Percentiles rank a stretch among this genome's conserved stretches.
Evolutionary conservation across 2,797 vertebrate genomes (phyloP).

Genomic region (Melanogrammus aeglefinus): DNA sequence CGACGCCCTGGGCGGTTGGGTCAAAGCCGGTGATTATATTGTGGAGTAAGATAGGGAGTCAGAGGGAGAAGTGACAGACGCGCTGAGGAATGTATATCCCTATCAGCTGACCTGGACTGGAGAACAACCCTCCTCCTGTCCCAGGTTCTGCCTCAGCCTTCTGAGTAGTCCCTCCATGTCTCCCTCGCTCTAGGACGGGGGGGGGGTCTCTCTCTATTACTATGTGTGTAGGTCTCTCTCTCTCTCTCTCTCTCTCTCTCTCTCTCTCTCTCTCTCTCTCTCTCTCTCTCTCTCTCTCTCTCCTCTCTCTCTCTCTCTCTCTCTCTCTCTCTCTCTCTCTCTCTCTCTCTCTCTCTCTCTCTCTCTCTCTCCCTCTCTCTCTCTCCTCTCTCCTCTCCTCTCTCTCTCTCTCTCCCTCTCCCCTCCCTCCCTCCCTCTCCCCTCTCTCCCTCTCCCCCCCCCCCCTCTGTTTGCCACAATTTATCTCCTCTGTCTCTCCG

Average conservation of each 20-base stretch:
- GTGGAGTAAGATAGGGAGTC: slow-evolving; percentile 3
- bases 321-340: no score
- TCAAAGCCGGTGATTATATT: background rate
- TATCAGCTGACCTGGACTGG: background rate
- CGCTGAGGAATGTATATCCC: background rate
- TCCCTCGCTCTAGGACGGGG: no score
- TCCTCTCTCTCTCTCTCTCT: no score
- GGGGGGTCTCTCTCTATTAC: no score
- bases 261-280: no score
- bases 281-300: no score
- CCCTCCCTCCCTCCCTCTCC: background rate
- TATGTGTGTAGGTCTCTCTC: no score
- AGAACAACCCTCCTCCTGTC: background rate
- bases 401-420: no score
- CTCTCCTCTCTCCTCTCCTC: background rate
- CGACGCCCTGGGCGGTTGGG: background rate
- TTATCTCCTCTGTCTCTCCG: background rate
- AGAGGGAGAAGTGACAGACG: background rate
- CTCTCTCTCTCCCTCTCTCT: slow-evolving; percentile 8
- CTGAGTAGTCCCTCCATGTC: background rate
- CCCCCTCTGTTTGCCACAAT: background rate
- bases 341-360: background rate
- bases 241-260: no score
- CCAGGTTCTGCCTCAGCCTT: background rate
- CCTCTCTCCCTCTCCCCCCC: background rate